A percentile compares a stretch with the other conserved stretches of the same genome.
Evolutionary conservation across 2,113 vertebrate species (phyloP).

Genomic region (Arenaria interpres): DNA sequence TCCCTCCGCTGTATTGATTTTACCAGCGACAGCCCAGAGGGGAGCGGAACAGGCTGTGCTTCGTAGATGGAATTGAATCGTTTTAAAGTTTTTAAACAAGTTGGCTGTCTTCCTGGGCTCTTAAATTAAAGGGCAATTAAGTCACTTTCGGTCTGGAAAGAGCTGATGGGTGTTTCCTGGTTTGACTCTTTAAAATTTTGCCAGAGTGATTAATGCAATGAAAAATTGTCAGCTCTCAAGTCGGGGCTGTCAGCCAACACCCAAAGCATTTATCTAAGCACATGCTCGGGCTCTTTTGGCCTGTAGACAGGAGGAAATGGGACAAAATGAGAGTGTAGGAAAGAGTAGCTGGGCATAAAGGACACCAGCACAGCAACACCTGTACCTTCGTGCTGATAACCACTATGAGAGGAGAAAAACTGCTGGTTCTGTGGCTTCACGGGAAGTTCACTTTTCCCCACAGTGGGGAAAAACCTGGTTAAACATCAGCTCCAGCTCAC

Average conservation of each 20-base stretch:
- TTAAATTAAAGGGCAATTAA: slow-evolving; percentile 60
- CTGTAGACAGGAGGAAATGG: not conserved
- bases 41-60: not conserved
- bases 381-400: not conserved
- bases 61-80: not conserved
- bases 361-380: not conserved
- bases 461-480: not conserved
- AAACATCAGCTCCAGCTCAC: not conserved
- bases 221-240: not conserved
- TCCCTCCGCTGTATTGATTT: not conserved
- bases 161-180: slow-evolving; percentile 2
- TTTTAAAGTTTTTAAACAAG: not conserved
- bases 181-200: not conserved
- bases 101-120: slow-evolving; percentile 1
- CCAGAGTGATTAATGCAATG: slow-evolving; percentile 13
- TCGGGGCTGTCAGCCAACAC: slow-evolving; percentile 22
- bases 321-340: not conserved
- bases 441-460: not conserved
- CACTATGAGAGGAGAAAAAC: not conserved
- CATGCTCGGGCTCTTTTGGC: not conserved
- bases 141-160: slow-evolving; percentile 2
- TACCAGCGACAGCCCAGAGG: not conserved
- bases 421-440: not conserved
- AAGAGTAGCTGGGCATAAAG: not conserved
- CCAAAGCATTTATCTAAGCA: not conserved